A percentile compares a stretch with the other conserved stretches of the same genome.
Evolutionary conservation across 2,113 vertebrate species (phyloP).

Genomic region (Loxodonta africana): DNA sequence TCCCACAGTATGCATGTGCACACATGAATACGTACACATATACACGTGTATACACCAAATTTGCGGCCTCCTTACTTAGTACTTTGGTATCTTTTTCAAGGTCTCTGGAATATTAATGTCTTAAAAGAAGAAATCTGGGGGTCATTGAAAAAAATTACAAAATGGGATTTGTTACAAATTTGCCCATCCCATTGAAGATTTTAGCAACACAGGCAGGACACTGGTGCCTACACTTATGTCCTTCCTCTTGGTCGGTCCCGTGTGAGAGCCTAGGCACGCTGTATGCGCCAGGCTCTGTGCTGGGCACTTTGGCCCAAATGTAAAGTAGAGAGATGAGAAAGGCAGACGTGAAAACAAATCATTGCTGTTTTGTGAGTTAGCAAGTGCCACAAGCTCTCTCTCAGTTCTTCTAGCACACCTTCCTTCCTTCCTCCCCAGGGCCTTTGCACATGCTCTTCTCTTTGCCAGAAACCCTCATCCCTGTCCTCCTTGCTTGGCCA

Average conservation of each 20-base stretch:
- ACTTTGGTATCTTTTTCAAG: background rate
- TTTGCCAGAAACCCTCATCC: background rate
- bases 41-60: background rate
- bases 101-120: background rate
- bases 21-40: background rate
- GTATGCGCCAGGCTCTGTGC: background rate
- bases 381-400: background rate
- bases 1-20: background rate
- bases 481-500: constrained; percentile 6
- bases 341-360: background rate
- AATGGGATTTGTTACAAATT: background rate
- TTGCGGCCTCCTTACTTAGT: background rate
- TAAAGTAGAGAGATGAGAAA: constrained; percentile 8
- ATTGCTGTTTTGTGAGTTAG: background rate
- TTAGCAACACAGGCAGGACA: background rate
- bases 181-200: background rate
- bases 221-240: background rate
- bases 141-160: background rate
- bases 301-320: background rate
- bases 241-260: background rate
- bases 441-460: background rate
- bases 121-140: constrained; percentile 21
- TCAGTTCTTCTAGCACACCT: background rate
- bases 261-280: background rate
- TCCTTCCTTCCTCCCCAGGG: background rate